Evolutionary conservation across 2,113 vertebrate species (phyloP).

Genomic region (Neolamprologus modestus): DNA sequence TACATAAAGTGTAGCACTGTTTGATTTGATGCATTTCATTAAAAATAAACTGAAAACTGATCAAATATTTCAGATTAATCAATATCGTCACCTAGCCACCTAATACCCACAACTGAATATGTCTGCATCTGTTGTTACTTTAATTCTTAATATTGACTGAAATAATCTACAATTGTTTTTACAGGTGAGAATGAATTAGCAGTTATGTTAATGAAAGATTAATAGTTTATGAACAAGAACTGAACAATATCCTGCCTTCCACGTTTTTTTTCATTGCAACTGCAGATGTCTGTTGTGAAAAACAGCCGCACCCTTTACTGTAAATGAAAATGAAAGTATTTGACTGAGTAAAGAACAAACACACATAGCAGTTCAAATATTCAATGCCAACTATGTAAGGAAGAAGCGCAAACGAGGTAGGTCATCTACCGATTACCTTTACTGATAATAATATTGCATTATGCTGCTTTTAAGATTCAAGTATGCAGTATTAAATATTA

Average conservation of each 20-base stretch:
- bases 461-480: fast-evolving
- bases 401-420: fast-evolving
- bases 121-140: fast-evolving
- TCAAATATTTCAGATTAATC: fast-evolving
- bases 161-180: fast-evolving
- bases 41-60: fast-evolving
- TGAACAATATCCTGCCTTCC: not conserved
- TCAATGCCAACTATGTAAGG: fast-evolving
- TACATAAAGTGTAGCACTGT: fast-evolving
- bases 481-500: fast-evolving
- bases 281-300: fast-evolving
- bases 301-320: fast-evolving
- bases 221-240: not conserved
- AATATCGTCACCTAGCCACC: not conserved
- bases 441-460: fast-evolving
- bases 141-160: not conserved
- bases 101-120: not conserved
- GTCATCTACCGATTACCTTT: fast-evolving
- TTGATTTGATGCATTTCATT: fast-evolving
- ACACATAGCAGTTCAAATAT: not conserved
- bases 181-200: fast-evolving
- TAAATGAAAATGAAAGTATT: not conserved
- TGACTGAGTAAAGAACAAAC: not conserved
- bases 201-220: not conserved
- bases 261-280: not conserved